A percentile compares a stretch with the other conserved stretches of the same genome.
Evolutionary conservation across 1,140 invertebrate genomes (phyloP).

Genomic region (Hypothenemus hampei): DNA sequence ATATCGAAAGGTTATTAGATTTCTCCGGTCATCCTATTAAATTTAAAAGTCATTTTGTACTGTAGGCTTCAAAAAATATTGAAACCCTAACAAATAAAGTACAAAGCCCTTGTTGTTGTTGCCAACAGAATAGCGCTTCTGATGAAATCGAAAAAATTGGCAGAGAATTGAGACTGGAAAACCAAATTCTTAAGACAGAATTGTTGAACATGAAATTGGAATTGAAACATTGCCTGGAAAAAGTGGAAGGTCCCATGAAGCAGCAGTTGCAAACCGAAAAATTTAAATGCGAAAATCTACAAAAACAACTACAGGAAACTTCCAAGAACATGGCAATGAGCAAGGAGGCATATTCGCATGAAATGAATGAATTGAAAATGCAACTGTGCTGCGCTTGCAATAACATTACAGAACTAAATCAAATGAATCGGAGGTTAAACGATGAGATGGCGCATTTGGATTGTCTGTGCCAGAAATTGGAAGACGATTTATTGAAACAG

Average conservation of each 20-base stretch:
- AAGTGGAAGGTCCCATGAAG: constrained; percentile 36
- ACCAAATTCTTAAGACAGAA: constrained; percentile 34
- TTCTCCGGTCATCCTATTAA: not conserved
- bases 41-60: not conserved
- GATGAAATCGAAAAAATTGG: constrained; percentile 28
- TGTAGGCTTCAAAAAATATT: constrained; percentile 13
- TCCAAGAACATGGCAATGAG: constrained; percentile 26
- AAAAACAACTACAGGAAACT: constrained; percentile 28
- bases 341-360: constrained; percentile 25
- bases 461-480: constrained; percentile 33
- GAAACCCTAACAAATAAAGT: constrained; percentile 9
- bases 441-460: constrained; percentile 31
- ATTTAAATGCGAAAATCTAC: constrained; percentile 27
- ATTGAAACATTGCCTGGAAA: constrained; percentile 37
- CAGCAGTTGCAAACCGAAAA: constrained; percentile 29
- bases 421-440: constrained; percentile 33
- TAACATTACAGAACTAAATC: constrained; percentile 33
- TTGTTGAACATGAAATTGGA: constrained; percentile 36
- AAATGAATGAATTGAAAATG: constrained; percentile 33
- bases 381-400: constrained; percentile 32
- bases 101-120: constrained; percentile 7
- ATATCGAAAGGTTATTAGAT: constrained; percentile 7
- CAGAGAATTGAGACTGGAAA: constrained; percentile 33
- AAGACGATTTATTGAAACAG: constrained; percentile 39
- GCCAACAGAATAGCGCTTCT: not conserved